Percentiles rank a stretch among this genome's conserved stretches.
Evolutionary conservation across 2,113 vertebrate species (phyloP).

Genomic region (Engraulis encrasicolus): DNA sequence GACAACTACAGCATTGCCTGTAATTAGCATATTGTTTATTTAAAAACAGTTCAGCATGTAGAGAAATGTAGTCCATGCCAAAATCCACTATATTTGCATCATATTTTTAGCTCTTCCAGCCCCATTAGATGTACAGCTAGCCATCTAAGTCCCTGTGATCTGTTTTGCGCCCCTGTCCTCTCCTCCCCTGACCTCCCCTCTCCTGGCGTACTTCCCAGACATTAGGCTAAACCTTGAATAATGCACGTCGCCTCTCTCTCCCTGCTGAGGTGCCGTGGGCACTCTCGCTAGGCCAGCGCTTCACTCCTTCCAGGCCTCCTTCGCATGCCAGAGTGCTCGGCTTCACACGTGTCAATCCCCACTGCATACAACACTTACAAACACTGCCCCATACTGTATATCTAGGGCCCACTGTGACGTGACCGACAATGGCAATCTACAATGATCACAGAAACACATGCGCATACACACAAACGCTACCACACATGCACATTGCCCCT

Average conservation of each 20-base stretch:
- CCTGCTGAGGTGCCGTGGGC: background rate
- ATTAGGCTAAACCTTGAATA: background rate
- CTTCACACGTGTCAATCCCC: constrained; percentile 1
- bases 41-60: background rate
- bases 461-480: too few species aligned
- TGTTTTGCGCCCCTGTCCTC: too few species aligned
- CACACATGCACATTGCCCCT: too few species aligned
- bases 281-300: background rate
- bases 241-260: constrained; percentile 27
- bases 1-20: background rate
- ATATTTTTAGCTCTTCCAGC: background rate
- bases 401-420: background rate
- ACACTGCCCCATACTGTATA: background rate
- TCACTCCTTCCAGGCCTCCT: background rate
- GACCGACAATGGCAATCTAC: too few species aligned
- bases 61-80: background rate
- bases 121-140: background rate
- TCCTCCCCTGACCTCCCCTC: too few species aligned
- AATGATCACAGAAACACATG: too few species aligned
- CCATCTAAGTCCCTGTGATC: background rate
- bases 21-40: background rate
- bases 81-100: background rate
- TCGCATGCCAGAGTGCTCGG: background rate
- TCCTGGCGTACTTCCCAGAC: background rate
- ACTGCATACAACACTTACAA: constrained; percentile 20